Conservation (phyloP, 1,140 invertebrate species). For the Drosophila albomicans region DNA sequence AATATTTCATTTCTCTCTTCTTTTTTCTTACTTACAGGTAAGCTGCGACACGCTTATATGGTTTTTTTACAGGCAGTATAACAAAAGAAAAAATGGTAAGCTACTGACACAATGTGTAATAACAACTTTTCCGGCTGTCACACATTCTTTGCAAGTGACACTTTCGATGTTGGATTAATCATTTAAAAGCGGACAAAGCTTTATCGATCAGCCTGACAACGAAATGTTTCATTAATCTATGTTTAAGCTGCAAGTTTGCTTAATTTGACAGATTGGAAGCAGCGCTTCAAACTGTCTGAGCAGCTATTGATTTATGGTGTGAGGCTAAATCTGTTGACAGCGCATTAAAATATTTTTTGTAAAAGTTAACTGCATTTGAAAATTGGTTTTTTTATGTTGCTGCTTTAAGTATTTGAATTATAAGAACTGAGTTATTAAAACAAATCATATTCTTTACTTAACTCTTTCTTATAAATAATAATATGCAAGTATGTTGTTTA, state of each 20-base stretch:
- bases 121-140: constrained; percentile 8
- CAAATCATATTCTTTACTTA: no score
- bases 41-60: constrained; percentile 1
- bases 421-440: no score
- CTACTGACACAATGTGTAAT: background rate
- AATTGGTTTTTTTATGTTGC: no score
- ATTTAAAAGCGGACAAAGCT: background rate
- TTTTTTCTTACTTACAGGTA: constrained; percentile 17
- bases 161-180: background rate
- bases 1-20: constrained; percentile 14
- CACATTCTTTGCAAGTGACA: background rate
- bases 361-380: no score
- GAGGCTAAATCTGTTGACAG: background rate
- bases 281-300: background rate
- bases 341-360: background rate
- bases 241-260: constrained; percentile 1
- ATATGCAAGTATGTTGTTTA: no score
- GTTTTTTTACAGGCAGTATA: background rate
- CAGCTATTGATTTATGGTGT: background rate
- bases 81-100: constrained; percentile 10
- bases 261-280: background rate
- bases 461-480: no score
- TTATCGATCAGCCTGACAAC: background rate
- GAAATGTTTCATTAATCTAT: background rate
- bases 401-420: no score